phyloP scores from a whole-genome alignment of 2,113 vertebrate genomes.

The Phaethornis superciliosus region DNA sequence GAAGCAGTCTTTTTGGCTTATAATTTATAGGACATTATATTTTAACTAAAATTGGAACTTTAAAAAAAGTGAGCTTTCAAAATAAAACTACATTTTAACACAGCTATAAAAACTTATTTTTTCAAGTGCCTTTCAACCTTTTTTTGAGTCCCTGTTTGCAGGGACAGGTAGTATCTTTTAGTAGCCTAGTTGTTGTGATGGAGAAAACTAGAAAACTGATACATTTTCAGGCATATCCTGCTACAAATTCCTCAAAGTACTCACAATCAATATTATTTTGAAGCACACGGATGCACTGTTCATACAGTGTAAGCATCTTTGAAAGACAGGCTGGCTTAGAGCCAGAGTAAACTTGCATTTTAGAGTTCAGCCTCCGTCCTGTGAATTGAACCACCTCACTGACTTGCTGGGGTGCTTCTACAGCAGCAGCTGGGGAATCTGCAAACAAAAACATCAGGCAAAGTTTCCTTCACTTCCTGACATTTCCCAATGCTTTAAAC shows the following conservation, averaged over 20 bases:
- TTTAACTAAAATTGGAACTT: neutral
- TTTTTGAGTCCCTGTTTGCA: neutral
- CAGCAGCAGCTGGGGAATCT: neutral
- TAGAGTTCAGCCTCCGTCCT: constrained; percentile 84
- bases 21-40: neutral
- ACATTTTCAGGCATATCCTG: neutral
- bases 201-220: neutral
- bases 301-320: constrained; percentile 85
- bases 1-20: neutral
- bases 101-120: neutral
- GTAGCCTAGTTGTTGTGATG: neutral
- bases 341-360: constrained; percentile 92
- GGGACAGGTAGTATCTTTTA: neutral
- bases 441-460: neutral
- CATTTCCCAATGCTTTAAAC: neutral
- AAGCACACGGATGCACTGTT: constrained; percentile 87
- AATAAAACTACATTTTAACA: neutral
- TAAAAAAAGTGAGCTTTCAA: neutral
- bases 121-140: neutral
- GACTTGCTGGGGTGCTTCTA: neutral
- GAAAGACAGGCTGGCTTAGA: constrained; percentile 80
- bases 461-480: neutral
- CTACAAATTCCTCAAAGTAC: constrained; percentile 45
- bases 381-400: constrained; percentile 75
- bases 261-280: constrained; percentile 91